Evolutionary conservation across 2,113 vertebrate genomes (phyloP).

Genomic region (Oreotrochilus melanogaster): DNA sequence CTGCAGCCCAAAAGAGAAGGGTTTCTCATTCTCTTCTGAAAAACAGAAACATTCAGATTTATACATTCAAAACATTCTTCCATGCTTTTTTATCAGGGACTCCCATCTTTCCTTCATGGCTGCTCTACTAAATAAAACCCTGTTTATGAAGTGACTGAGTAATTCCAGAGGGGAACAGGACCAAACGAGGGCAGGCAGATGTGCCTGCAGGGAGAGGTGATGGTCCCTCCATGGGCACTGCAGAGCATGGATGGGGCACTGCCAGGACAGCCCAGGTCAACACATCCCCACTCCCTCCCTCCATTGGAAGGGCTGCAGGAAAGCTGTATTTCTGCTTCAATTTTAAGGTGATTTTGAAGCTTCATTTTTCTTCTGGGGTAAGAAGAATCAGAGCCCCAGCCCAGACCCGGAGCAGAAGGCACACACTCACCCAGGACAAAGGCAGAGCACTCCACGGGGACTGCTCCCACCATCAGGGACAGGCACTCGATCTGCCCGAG

Average conservation of each 20-base stretch:
- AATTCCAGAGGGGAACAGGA: neutral
- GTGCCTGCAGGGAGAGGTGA: neutral
- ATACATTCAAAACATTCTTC: neutral
- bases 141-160: neutral
- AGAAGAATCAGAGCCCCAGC: neutral
- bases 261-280: neutral
- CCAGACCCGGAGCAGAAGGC: fast-evolving
- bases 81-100: neutral
- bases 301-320: neutral
- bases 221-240: fast-evolving
- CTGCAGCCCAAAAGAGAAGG: slow-evolving; percentile 86
- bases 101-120: neutral
- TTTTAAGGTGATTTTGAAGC: neutral
- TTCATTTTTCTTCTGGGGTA: neutral
- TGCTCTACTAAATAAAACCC: neutral
- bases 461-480: slow-evolving; percentile 71
- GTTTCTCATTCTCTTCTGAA: slow-evolving; percentile 83
- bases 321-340: neutral
- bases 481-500: slow-evolving; percentile 80
- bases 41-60: neutral
- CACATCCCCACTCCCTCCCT: neutral
- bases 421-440: slow-evolving; percentile 79
- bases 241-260: neutral
- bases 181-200: fast-evolving
- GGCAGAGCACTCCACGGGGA: slow-evolving; percentile 75